Evolutionary conservation across 2,113 vertebrate species (phyloP).

Genomic region (Limanda limanda): DNA sequence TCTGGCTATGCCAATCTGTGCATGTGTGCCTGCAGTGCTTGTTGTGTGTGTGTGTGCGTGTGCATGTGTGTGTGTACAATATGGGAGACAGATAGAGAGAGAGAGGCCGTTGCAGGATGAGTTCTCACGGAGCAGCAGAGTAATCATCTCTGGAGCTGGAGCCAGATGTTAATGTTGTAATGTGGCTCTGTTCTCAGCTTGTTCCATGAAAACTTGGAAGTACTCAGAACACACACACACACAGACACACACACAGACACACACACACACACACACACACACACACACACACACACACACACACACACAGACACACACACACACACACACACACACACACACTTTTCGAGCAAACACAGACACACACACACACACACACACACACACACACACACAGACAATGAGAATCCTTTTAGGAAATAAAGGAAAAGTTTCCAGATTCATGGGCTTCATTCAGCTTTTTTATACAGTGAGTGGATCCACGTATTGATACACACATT

Average conservation of each 20-base stretch:
- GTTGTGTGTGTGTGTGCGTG: constrained; percentile 26
- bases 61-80: constrained; percentile 28
- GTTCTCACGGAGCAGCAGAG: constrained; percentile 65
- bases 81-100: background rate
- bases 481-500: background rate
- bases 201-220: constrained; percentile 57
- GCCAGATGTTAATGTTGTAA: constrained; percentile 81
- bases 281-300: background rate
- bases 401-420: background rate
- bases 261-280: background rate
- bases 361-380: background rate
- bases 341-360: no score
- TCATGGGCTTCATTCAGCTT: background rate
- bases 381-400: background rate
- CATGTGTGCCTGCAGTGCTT: constrained; percentile 27
- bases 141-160: constrained; percentile 76
- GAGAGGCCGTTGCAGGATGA: constrained; percentile 57
- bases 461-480: background rate
- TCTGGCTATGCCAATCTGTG: constrained; percentile 73
- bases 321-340: constrained; percentile 1
- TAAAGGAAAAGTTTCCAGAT: background rate
- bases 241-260: background rate
- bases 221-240: constrained; percentile 19
- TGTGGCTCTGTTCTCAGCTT: constrained; percentile 67
- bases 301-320: constrained; percentile 3